Conservation (phyloP, 2,797 vertebrate species). For the Tenualosa thibaudeaui region DNA sequence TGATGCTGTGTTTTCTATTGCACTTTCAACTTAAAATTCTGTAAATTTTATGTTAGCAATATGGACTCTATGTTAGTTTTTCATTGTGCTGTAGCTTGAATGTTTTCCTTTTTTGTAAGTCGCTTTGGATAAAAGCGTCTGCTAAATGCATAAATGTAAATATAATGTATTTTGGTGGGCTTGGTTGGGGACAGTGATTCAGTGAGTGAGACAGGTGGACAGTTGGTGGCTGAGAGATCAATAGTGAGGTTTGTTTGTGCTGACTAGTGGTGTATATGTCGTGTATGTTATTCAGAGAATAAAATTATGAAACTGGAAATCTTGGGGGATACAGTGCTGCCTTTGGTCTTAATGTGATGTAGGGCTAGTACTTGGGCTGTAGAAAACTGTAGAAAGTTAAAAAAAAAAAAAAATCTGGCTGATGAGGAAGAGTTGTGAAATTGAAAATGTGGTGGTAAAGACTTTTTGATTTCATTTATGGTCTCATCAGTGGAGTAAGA, state of each 20-base stretch:
- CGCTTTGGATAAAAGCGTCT: too few species aligned
- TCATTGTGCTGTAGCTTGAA: too few species aligned
- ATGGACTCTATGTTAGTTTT: too few species aligned
- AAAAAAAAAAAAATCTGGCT: background rate
- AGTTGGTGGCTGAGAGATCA: background rate
- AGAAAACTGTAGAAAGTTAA: background rate
- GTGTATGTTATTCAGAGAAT: background rate
- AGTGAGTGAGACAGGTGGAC: background rate
- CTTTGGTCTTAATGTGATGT: too few species aligned
- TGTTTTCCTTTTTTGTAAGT: too few species aligned
- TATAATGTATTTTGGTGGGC: background rate
- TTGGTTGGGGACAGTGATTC: too few species aligned
- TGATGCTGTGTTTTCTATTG: background rate
- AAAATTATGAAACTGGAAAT: background rate
- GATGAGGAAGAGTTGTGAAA: background rate
- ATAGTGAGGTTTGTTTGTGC: background rate
- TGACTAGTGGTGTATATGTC: background rate
- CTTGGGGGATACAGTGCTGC: background rate
- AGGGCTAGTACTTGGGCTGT: too few species aligned
- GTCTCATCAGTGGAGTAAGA: background rate
- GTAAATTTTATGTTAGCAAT: too few species aligned
- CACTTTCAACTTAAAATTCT: too few species aligned
- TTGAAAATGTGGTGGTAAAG: background rate
- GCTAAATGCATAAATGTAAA: too few species aligned
- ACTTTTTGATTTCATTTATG: too few species aligned